phyloP scores from a whole-genome alignment of 1,140 invertebrate genomes.

The Steinernema feltiae region DNA sequence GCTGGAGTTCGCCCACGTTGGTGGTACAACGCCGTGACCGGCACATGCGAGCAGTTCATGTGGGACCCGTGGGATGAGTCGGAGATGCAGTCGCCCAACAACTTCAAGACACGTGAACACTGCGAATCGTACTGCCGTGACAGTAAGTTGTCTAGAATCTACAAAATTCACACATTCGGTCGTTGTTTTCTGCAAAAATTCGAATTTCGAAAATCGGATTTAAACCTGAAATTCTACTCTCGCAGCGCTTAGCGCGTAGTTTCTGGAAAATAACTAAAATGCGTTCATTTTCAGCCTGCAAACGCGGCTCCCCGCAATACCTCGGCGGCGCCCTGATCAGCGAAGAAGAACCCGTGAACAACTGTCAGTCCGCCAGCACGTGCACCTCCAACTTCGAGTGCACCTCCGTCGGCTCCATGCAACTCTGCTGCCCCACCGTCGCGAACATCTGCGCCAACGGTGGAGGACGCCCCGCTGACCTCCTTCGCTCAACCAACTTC shows the following conservation, averaged over 20 bases:
- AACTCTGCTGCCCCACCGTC: constrained; percentile 55
- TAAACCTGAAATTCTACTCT: no score
- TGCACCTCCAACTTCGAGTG: constrained; percentile 54
- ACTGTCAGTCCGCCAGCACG: constrained; percentile 48
- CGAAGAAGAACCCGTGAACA: constrained; percentile 54
- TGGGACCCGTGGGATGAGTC: constrained; percentile 58
- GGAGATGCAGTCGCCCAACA: constrained; percentile 56
- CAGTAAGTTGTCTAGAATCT: constrained; percentile 39
- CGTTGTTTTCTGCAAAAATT: no score
- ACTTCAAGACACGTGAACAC: constrained; percentile 56
- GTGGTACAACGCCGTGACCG: constrained; percentile 56
- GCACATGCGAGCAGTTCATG: constrained; percentile 57
- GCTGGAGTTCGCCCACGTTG: constrained; percentile 51
- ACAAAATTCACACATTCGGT: not conserved
- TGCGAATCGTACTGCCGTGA: constrained; percentile 56
- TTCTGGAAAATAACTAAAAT: not conserved
- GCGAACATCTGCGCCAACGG: constrained; percentile 44
- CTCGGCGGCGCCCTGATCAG: constrained; percentile 43
- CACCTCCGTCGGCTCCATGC: constrained; percentile 54
- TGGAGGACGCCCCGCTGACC: constrained; percentile 49
- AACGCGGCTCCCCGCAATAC: constrained; percentile 57
- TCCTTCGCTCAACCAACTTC: constrained; percentile 45
- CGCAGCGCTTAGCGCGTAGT: not conserved
- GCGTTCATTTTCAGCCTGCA: constrained; percentile 43
- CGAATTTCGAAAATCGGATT: no score